Evolutionary conservation across 2,113 vertebrate genomes (phyloP).

Genomic region (Cathartes aura): DNA sequence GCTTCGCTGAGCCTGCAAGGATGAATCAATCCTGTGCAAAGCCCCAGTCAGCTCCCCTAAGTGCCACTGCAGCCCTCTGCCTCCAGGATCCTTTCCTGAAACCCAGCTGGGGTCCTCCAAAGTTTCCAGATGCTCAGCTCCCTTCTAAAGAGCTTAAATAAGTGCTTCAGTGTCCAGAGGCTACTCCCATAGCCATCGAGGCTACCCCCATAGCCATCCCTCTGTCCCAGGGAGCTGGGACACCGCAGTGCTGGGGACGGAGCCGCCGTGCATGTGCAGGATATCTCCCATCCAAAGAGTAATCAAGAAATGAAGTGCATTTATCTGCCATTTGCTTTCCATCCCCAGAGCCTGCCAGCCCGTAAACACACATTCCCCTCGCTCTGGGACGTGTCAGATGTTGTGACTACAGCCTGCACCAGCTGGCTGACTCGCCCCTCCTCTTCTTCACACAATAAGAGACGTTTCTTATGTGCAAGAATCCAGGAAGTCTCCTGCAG

Average conservation of each 20-base stretch:
- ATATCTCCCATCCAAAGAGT: fast-evolving
- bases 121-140: background rate
- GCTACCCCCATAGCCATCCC: background rate
- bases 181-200: background rate
- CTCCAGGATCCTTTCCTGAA: background rate
- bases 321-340: background rate
- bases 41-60: background rate
- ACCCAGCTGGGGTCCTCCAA: background rate
- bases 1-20: background rate
- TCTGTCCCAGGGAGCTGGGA: background rate
- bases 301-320: background rate
- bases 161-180: background rate
- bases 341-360: background rate
- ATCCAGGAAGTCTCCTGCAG: conserved; percentile 7
- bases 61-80: background rate
- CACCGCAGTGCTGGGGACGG: fast-evolving
- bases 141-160: background rate
- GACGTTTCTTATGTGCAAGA: background rate
- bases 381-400: background rate
- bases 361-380: background rate
- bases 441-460: background rate
- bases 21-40: background rate
- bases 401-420: background rate
- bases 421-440: background rate
- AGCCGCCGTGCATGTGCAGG: background rate